Conservation (phyloP, 2,888 invertebrate genomes). For the Troides helena region DNA sequence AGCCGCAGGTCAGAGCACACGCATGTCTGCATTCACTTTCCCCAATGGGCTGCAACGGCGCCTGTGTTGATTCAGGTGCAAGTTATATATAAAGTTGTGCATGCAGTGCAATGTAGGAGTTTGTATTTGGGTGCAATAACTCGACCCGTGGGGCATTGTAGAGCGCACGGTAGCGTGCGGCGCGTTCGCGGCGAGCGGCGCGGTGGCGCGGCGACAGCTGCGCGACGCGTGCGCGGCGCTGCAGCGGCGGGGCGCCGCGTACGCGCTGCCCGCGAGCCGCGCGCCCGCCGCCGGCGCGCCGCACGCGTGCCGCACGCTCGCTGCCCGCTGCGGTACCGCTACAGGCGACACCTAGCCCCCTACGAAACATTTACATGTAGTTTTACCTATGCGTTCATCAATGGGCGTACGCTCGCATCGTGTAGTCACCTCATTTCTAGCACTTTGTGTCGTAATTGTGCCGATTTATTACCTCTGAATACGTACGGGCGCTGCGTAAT, state of each 20-base stretch:
- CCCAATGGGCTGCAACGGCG: not conserved
- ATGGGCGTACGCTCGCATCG: too few relatives aligned
- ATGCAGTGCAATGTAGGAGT: not conserved
- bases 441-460: too few relatives aligned
- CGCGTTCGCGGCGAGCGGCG: conserved; percentile 39
- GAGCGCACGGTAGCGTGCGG: conserved; percentile 34
- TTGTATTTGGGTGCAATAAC: conserved; percentile 18
- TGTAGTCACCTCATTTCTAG: too few relatives aligned
- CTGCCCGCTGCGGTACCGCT: conserved; percentile 42
- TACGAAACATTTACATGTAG: too few relatives aligned
- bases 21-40: not conserved
- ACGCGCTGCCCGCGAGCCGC: conserved; percentile 34
- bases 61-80: too few relatives aligned
- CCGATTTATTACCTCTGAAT: too few relatives aligned
- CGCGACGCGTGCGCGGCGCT: conserved; percentile 38
- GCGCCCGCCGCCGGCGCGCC: conserved; percentile 19
- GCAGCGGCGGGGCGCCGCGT: conserved; percentile 37
- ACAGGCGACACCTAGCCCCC: not conserved
- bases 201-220: conserved; percentile 33
- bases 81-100: too few relatives aligned
- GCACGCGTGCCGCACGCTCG: conserved; percentile 29
- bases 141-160: conserved; percentile 37
- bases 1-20: not conserved
- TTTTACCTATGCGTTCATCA: too few relatives aligned
- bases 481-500: too few relatives aligned